Base-by-base conservation (phyloP, 2,113 vertebrate genomes). In the Campylorhamphus procurvoides region DNA sequence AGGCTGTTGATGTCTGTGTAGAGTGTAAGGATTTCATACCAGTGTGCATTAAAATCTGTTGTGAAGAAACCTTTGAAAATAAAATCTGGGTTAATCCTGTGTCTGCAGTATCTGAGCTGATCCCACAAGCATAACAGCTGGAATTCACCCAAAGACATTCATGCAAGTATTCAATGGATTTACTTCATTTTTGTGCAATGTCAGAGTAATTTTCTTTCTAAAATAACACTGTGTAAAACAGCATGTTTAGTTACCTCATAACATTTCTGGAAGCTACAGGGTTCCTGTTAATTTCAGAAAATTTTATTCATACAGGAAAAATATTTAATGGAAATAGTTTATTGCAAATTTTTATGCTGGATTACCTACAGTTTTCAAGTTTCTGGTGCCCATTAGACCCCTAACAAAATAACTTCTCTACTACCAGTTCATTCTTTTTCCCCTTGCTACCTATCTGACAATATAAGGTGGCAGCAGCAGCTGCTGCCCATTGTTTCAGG, bases 1-100 rank as follows among this genome's bases (percentile, higher is more conserved):
- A 49, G 23, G 24, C 50, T 58, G 11, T 18, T 56, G 27, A 56
- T 66, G 44, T 89, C 37, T 33, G 8, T 68, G 25, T 39, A 23
- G 35, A 60, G 8, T 56, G 13, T 63, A 68, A 85, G 40, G 42
- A 73, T 59, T 85, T 90, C 18, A 6, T 69, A 85, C 37, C 24
- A 56, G 9, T 22, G 29, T 84, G 91, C 39, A 76, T 50, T 82
- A 58, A 95, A 90, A 76, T 87, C 52, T 79, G 46, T 79, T 83
- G 27, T 50, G 52, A 64, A 84, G 60, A 74, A 68, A 60, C 19
- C 52, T 83, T 90, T 90, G 81, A 87, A 75, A 91, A 68, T 58
- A 86, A 27, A 89, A 87, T 72, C 78, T 91, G 37, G 60, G 66
- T 94, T 96, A 93, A 94, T 92, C 72, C 68, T 84, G 9, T 44